Base-by-base conservation (phyloP, 1,140 invertebrate species). In the Luehdorfia chinensis region DNA sequence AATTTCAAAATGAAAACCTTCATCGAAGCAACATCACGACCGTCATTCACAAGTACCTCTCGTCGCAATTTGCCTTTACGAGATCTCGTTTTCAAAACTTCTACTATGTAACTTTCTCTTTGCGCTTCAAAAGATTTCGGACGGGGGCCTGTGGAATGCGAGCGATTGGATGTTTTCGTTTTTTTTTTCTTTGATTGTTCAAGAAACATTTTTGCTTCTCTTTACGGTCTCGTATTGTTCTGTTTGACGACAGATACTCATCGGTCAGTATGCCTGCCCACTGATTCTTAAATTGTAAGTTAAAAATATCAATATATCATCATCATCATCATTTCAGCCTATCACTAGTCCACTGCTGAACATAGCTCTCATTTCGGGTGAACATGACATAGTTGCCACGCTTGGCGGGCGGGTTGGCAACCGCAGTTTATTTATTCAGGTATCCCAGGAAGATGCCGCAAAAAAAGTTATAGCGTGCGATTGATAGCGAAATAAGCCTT, bases 41-140 rank as follows among this genome's bases (percentile, higher is more conserved):
- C 11, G 12, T 39, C 14, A 39, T 39, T 39, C 36, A 39, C 37
- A 15, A 41, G 37, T 41, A 25, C 27, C 37, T 14, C 37, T 41
- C 4, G 8, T 34, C 21, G 37, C 37, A 41, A 41, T 41, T 41
- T 25, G 37, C 37, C 14, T 41, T 41, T 27, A 41, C 23, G 37
- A 25, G 37, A 39, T 41, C 37, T n/a, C 21, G 23, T 27, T 41
- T 25, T 41, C 12, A 15, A 41, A 41, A 41, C 37, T 41, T 41
- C 37, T 23, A 41, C 23, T 27, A 27, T 41, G 37, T 23, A 41
- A 41, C 21, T 39, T 39, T 14, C 19, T 19, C 36, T 39, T 13
- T 7, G 36, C 21, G n/a, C 9, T 27, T 21, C 19, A 4, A 3
- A 1, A n/a, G 32, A 16, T 14, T 18, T 15, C 32, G n/a, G 15